These are phyloP conservation scores for Penaeus chinensis DNA, from an alignment of 1,140 invertebrate genomes.

Conservation along the genomic window DNA sequence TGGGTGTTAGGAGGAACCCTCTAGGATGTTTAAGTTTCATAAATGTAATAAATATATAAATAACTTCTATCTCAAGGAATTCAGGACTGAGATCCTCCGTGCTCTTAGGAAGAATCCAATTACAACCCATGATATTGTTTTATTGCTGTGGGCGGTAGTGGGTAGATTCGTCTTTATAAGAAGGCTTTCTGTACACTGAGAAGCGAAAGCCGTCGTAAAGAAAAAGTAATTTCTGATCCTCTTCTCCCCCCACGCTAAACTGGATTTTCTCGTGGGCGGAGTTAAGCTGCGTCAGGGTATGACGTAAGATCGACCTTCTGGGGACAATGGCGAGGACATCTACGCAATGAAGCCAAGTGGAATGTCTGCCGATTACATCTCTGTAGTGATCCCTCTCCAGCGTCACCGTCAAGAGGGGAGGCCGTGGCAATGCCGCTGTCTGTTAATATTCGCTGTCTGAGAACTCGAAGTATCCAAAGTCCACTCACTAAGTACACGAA, in stretches of 20 bases:
- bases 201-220: neutral
- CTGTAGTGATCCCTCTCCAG: neutral
- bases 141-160: neutral
- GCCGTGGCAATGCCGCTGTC: neutral
- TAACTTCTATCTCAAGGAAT: neutral
- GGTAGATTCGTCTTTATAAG: slow-evolving; percentile 6
- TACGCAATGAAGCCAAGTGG: neutral
- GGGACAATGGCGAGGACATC: slow-evolving; percentile 1
- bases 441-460: too few species aligned
- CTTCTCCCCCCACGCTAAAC: neutral
- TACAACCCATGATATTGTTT: neutral
- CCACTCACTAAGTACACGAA: too few species aligned
- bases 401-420: neutral
- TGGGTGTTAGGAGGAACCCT: neutral
- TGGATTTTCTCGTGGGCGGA: neutral
- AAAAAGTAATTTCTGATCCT: neutral
- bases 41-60: neutral
- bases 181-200: slow-evolving; percentile 21
- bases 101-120: slow-evolving; percentile 9
- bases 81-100: neutral
- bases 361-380: neutral
- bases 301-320: neutral
- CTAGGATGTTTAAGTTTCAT: neutral
- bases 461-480: too few species aligned
- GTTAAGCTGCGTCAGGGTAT: slow-evolving; percentile 9